These are phyloP conservation scores for Cuculus canorus DNA, from an alignment of 2,797 vertebrate species.

Conservation along the genomic window DNA sequence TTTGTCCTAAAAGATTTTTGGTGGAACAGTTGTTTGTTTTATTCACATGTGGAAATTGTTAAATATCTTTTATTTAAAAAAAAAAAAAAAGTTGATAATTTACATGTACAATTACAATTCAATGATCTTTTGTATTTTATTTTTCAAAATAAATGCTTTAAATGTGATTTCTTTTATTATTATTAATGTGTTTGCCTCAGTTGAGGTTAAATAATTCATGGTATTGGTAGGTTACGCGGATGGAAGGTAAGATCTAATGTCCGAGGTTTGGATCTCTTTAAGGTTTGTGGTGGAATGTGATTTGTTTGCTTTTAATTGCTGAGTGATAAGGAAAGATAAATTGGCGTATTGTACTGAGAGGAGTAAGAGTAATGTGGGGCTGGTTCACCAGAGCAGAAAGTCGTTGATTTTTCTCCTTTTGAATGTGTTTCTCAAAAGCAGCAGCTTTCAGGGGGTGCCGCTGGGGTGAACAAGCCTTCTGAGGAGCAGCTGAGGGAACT, in stretches of 20 bases:
- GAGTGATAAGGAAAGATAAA: background rate
- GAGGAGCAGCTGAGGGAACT: too few relatives aligned
- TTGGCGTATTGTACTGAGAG: background rate
- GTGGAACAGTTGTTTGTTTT: conserved; percentile 56
- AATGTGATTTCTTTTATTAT: conserved; percentile 57
- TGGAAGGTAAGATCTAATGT: background rate
- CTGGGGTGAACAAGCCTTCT: too few relatives aligned
- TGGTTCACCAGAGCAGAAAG: background rate
- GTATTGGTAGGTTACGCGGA: fast-evolving
- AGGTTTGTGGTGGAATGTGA: background rate
- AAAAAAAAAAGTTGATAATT: conserved; percentile 61
- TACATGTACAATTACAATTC: conserved; percentile 76
- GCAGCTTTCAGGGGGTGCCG: background rate
- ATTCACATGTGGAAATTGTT: conserved; percentile 68
- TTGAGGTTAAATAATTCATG: background rate
- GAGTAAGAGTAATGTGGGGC: fast-evolving
- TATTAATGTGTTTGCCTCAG: background rate
- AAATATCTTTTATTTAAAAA: conserved; percentile 79
- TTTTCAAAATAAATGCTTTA: conserved; percentile 88
- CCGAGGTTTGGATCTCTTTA: background rate
- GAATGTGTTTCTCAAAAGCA: background rate
- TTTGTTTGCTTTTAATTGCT: background rate
- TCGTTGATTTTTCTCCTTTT: background rate
- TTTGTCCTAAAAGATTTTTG: conserved; percentile 15
- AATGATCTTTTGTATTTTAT: conserved; percentile 86